Evolutionary conservation across 1,140 invertebrate genomes (phyloP), one percentile per base, ranked within the genome.

Genomic region (Episyrphus balteatus): DNA sequence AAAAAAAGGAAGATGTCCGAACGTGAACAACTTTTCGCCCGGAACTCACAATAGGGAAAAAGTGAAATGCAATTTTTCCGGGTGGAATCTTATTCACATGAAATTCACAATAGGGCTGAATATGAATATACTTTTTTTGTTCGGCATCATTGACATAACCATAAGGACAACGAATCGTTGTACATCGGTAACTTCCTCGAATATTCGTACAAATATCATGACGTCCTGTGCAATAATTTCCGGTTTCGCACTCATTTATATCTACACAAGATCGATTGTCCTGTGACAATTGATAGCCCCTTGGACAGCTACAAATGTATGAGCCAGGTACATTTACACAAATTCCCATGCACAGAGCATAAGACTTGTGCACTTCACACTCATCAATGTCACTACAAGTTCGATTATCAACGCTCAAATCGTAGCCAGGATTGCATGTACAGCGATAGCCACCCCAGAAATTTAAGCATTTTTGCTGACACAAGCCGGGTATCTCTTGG

Each of bases 181-280:
- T 88, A 62, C 95, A 98, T 52, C 87, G 82, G 64, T 79, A 92
- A 50, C 85, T 77, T 1, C 95, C 95, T 41, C 86, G 73, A 1
- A 82, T 90, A 66, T 99, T 98, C 45, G 94, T 79, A 62, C 95
- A 99, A 26, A 87, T 81, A 54, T 91, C 81, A 42, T 86, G 80
- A 1, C 66, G 52, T 32, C 76, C 75, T 46, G 74, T 77, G 50
- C 82, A 84, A 2, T 78, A 73, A 10, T 72, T 73, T 0, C 73
- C 74, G 2, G 65, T 65, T n/a, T 75, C 71, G 58, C 92, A 96
- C 69, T 96, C 92, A 62, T 96, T 83, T 51, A 94, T 84, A 72
- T 96, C 92, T 83, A 83, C 79, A 55, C 88, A 92, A 17, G 80
- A 82, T 40, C 80, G 72, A 15, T 73, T 73, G 58, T 91, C 86